phyloP scores from a whole-genome alignment of 1,140 invertebrate genomes.

The Heterodera carotae region DNA sequence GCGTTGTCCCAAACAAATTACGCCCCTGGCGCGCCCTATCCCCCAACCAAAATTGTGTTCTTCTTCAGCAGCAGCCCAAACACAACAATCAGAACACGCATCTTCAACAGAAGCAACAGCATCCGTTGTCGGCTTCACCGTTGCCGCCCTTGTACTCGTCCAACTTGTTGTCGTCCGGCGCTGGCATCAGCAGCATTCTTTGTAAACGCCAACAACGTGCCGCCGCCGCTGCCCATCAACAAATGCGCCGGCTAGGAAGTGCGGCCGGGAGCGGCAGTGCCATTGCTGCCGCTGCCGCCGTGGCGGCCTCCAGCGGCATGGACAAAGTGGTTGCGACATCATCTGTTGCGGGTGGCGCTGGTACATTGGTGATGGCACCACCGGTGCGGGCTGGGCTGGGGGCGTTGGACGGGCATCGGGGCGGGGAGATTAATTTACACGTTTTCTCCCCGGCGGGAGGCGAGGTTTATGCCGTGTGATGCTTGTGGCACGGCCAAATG shows the following conservation, averaged over 20 bases:
- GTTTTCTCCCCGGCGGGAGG: too few relatives aligned
- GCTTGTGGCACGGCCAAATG: not conserved
- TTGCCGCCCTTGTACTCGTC: not conserved
- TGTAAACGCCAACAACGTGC: too few relatives aligned
- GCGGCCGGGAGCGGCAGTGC: not conserved
- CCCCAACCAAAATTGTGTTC: not conserved
- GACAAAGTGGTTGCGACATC: not conserved
- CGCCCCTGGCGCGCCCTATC: not conserved
- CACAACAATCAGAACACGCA: too few relatives aligned
- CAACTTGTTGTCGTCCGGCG: not conserved
- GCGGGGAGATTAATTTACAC: slow-evolving; percentile 5
- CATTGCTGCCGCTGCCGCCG: not conserved
- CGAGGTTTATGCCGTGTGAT: not conserved
- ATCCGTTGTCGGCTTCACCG: not conserved
- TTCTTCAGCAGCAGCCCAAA: not conserved
- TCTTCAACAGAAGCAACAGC: not conserved
- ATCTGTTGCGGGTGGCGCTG: not conserved
- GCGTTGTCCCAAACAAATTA: not conserved
- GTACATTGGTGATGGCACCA: not conserved
- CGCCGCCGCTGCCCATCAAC: too few relatives aligned
- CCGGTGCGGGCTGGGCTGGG: too few relatives aligned
- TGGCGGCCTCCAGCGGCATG: not conserved
- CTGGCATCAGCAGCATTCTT: not conserved
- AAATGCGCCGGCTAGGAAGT: not conserved
- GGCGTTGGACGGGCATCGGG: too few relatives aligned